A percentile compares a stretch with the other conserved stretches of the same genome.
Evolutionary conservation across 2,888 invertebrate genomes (phyloP).

Genomic region (Diarsia dahlii): DNA sequence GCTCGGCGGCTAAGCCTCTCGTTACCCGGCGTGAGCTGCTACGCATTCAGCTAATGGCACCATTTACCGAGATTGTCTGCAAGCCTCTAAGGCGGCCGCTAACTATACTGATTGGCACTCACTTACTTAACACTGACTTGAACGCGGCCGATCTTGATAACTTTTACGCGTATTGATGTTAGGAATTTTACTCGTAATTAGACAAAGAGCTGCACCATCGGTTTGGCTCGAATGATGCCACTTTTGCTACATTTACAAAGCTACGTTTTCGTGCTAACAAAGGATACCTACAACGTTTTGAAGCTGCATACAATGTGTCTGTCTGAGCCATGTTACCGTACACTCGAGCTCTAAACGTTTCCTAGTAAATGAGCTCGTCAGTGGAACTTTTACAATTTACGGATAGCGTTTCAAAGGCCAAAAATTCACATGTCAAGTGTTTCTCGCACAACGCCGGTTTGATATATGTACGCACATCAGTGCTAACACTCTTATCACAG

Average conservation of each 20-base stretch:
- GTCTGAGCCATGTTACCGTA: constrained; percentile 23
- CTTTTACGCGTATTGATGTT: constrained; percentile 5
- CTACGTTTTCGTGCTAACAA: constrained; percentile 16
- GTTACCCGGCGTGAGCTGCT: constrained; percentile 73
- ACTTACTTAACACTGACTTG: constrained; percentile 60
- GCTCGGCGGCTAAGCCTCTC: constrained; percentile 71
- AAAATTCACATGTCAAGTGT: constrained; percentile 67
- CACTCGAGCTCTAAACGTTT: constrained; percentile 38
- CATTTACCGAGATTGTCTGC: constrained; percentile 83
- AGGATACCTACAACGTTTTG: constrained; percentile 10
- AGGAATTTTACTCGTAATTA: constrained; percentile 5
- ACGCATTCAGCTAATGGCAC: constrained; percentile 81
- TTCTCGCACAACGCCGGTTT: constrained; percentile 37
- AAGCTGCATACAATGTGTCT: constrained; percentile 4
- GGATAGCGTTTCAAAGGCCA: constrained; percentile 67
- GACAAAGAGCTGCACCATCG: background rate
- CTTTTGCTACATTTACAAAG: background rate
- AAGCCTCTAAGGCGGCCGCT: constrained; percentile 69
- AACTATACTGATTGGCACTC: constrained; percentile 74
- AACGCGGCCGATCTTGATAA: constrained; percentile 45
- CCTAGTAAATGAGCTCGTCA: constrained; percentile 65
- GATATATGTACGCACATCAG: constrained; percentile 66
- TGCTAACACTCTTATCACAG: constrained; percentile 71
- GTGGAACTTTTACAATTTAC: constrained; percentile 72
- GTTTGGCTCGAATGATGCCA: constrained; percentile 1